These are phyloP conservation scores for Gasteruption jaculator DNA, from an alignment of 2,888 invertebrate genomes.

Conservation along the genomic window DNA sequence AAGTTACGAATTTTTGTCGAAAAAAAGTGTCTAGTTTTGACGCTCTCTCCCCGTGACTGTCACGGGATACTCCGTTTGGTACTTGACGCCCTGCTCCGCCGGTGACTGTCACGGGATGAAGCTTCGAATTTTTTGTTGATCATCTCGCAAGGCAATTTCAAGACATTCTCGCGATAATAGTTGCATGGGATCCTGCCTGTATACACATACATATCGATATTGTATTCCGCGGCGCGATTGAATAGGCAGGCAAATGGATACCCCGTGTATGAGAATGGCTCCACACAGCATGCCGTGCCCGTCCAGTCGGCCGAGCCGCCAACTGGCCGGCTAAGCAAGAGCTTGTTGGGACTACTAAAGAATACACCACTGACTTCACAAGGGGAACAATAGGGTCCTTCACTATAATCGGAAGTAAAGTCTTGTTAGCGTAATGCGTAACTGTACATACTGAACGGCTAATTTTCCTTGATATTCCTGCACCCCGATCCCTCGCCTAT, in stretches of 20 bases:
- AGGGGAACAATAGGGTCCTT: constrained; percentile 38
- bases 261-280: constrained; percentile 31
- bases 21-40: no score
- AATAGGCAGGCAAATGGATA: constrained; percentile 45
- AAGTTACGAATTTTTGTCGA: no score
- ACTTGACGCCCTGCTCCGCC: no score
- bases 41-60: no score
- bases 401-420: constrained; percentile 46
- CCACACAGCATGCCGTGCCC: constrained; percentile 11
- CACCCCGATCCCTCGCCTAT: no score
- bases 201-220: no score
- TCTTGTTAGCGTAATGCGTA: constrained; percentile 47
- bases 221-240: constrained; percentile 38
- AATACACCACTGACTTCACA: constrained; percentile 32
- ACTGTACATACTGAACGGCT: constrained; percentile 43
- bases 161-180: no score
- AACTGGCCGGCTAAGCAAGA: constrained; percentile 2
- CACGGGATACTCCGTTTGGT: no score
- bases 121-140: no score
- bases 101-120: no score
- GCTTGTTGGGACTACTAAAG: constrained; percentile 28
- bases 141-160: no score
- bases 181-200: no score
- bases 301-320: background rate
- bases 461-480: constrained; percentile 38